Percentiles rank a stretch among this genome's conserved stretches.
Evolutionary conservation across 1,140 invertebrate species (phyloP).

Genomic region (Myzus persicae): DNA sequence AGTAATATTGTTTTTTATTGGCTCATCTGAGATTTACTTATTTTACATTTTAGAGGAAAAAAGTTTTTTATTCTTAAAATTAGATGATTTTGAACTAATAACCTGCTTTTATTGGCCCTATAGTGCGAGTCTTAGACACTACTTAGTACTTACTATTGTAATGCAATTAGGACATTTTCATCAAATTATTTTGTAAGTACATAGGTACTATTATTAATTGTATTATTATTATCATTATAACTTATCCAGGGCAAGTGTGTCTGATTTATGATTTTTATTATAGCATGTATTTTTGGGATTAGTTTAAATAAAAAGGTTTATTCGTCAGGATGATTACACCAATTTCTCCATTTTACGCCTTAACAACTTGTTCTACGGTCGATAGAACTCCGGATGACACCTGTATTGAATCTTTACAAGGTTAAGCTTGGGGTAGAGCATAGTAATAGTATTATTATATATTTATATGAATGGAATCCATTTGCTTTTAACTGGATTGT

Average conservation of each 20-base stretch:
- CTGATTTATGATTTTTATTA: constrained; percentile 20
- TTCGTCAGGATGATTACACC: background rate
- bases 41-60: background rate
- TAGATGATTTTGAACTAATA: background rate
- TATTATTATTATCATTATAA: background rate
- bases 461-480: background rate
- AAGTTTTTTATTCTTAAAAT: background rate
- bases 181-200: background rate
- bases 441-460: background rate
- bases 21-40: background rate
- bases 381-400: background rate
- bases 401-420: background rate
- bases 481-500: background rate
- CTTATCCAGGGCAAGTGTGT: constrained; percentile 21
- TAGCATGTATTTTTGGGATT: background rate
- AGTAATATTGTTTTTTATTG: background rate
- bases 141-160: background rate
- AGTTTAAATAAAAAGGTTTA: background rate
- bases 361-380: background rate
- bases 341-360: background rate
- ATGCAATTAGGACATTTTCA: background rate
- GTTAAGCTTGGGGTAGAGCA: background rate
- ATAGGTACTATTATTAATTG: background rate
- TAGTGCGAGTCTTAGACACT: background rate
- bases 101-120: background rate